A percentile compares a stretch with the other conserved stretches of the same genome.
Conservation (phyloP, 2,888 invertebrate species). For the Zygaena filipendulae region DNA sequence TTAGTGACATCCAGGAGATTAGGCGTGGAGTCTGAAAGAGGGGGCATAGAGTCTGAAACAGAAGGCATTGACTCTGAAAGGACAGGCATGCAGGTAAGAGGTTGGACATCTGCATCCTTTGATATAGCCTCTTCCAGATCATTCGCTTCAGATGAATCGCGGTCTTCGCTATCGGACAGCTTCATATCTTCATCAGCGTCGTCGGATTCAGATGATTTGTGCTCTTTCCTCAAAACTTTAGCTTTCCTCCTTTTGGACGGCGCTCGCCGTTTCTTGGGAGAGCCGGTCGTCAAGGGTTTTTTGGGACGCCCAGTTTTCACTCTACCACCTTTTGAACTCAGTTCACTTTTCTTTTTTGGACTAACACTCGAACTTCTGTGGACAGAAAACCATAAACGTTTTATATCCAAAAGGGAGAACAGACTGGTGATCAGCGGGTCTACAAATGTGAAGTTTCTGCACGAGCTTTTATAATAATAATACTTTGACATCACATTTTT, state of each 20-base stretch:
- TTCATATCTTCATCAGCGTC: too few relatives aligned
- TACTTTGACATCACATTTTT: too few relatives aligned
- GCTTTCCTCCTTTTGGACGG: neutral
- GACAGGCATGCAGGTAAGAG: too few relatives aligned
- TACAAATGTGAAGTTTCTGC: too few relatives aligned
- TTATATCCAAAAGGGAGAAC: too few relatives aligned
- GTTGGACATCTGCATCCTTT: neutral
- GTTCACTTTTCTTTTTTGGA: conserved; percentile 8
- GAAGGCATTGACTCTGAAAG: neutral
- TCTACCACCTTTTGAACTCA: conserved; percentile 13
- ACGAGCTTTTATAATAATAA: too few relatives aligned
- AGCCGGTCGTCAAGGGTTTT: conserved; percentile 9
- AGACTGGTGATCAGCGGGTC: too few relatives aligned
- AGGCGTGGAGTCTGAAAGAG: neutral
- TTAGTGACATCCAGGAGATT: neutral
- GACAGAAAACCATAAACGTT: too few relatives aligned
- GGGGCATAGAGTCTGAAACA: neutral
- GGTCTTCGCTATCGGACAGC: neutral
- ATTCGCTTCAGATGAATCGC: neutral
- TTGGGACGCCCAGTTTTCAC: conserved; percentile 12
- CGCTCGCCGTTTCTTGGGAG: conserved; percentile 13
- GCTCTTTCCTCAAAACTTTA: too few relatives aligned
- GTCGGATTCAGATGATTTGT: too few relatives aligned
- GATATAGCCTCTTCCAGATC: neutral
- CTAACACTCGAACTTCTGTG: too few relatives aligned